Conservation (phyloP, 1,140 invertebrate species). For the Laodelphax striatellus region DNA sequence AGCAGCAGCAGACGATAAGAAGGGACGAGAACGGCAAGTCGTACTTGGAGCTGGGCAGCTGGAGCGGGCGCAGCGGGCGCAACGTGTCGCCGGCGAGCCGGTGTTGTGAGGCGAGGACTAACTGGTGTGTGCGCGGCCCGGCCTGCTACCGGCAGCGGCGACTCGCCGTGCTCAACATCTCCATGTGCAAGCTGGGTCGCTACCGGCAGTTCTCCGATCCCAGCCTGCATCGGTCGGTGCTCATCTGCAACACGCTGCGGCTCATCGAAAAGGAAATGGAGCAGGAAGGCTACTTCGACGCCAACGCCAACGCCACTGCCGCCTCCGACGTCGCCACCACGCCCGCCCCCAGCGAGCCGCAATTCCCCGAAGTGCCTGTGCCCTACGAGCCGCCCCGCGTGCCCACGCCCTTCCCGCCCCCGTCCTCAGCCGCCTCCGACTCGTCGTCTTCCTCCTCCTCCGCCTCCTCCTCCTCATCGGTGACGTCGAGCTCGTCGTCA, state of each 20-base stretch:
- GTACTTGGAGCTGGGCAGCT: slow-evolving; percentile 71
- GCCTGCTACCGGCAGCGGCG: slow-evolving; percentile 69
- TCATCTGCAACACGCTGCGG: slow-evolving; percentile 88
- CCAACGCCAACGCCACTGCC: slow-evolving; percentile 10
- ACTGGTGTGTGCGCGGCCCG: slow-evolving; percentile 37
- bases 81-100: slow-evolving; percentile 21
- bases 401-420: slow-evolving; percentile 33
- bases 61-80: slow-evolving; percentile 32
- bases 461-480: slow-evolving; percentile 16
- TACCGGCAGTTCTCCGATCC: slow-evolving; percentile 81
- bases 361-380: slow-evolving; percentile 31
- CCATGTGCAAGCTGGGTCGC: slow-evolving; percentile 81
- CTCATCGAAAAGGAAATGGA: slow-evolving; percentile 85
- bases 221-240: slow-evolving; percentile 78
- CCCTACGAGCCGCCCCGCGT: slow-evolving; percentile 36
- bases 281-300: slow-evolving; percentile 43
- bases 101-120: slow-evolving; percentile 60
- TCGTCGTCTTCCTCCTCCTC: slow-evolving; percentile 13
- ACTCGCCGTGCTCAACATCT: slow-evolving; percentile 81
- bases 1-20: slow-evolving; percentile 65
- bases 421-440: slow-evolving; percentile 8
- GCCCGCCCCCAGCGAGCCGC: slow-evolving; percentile 27
- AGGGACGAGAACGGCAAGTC: slow-evolving; percentile 83
- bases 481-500: slow-evolving; percentile 43
- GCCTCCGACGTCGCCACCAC: slow-evolving; percentile 13